phyloP scores from a whole-genome alignment of 2,113 vertebrate species.

The Grammomys surdaster region DNA sequence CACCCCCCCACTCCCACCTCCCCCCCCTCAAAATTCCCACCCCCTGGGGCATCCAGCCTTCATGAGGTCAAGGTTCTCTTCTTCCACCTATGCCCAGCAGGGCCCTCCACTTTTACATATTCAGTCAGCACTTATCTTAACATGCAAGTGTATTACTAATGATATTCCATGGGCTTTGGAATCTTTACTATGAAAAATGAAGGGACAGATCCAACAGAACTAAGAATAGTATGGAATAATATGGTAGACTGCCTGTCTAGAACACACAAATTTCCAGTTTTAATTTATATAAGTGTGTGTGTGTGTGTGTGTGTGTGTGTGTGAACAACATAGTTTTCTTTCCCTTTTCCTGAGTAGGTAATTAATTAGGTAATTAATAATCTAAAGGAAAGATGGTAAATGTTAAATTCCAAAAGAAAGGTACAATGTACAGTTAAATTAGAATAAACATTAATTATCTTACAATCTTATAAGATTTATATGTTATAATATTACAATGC shows the following conservation, averaged over 20 bases:
- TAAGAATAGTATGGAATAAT: not conserved
- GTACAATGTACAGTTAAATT: not conserved
- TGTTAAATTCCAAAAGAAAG: not conserved
- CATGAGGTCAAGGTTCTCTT: too few relatives aligned
- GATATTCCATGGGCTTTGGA: too few relatives aligned
- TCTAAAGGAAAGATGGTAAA: not conserved
- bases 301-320: not conserved
- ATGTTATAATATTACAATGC: conserved; percentile 14
- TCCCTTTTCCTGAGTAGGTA: not conserved
- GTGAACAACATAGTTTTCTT: not conserved
- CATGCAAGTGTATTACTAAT: not conserved
- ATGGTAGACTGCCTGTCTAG: not conserved
- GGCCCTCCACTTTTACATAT: too few relatives aligned
- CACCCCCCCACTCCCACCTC: too few relatives aligned
- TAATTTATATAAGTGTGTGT: not conserved
- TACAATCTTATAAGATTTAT: conserved; percentile 20
- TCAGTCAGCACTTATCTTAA: not conserved
- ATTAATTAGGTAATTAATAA: not conserved
- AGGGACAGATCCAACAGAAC: not conserved
- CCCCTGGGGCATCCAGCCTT: too few relatives aligned
- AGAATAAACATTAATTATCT: conserved; percentile 1
- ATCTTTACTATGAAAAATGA: not conserved
- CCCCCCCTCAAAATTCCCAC: too few relatives aligned
- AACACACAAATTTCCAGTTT: not conserved
- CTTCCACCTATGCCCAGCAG: too few relatives aligned